Conservation (phyloP, 2,113 vertebrate genomes). For the Catagonus wagneri region DNA sequence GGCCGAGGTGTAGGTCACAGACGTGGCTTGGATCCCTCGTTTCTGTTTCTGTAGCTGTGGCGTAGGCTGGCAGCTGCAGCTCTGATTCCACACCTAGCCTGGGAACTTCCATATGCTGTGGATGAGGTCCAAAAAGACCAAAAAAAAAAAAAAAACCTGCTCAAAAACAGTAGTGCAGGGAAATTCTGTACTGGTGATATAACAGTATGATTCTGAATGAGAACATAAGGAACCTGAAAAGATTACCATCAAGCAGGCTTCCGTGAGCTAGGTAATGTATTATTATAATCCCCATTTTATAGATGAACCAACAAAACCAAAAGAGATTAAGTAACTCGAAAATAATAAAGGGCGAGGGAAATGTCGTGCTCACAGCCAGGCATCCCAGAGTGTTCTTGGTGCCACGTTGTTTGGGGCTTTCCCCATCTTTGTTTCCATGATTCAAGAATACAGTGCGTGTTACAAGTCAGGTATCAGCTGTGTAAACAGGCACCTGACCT, state of each 20-base stretch:
- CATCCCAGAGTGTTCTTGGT: neutral
- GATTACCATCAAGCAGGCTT: neutral
- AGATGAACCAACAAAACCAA: slow-evolving; percentile 3
- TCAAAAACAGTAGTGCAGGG: neutral
- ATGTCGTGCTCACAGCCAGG: neutral
- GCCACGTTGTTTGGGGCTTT: neutral
- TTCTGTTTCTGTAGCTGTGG: too few relatives aligned
- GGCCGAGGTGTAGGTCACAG: too few relatives aligned
- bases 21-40: too few relatives aligned
- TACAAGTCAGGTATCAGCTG: neutral
- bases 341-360: neutral
- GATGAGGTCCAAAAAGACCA: too few relatives aligned
- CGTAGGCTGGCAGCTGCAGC: too few relatives aligned
- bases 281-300: slow-evolving; percentile 35
- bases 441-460: neutral
- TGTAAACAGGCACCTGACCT: neutral
- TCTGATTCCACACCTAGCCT: too few relatives aligned
- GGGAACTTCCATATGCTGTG: too few relatives aligned
- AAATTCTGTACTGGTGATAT: neutral
- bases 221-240: slow-evolving; percentile 9
- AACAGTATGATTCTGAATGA: slow-evolving; percentile 47
- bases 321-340: slow-evolving; percentile 42
- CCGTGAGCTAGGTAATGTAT: neutral
- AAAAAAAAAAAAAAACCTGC: too few relatives aligned
- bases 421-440: slow-evolving; percentile 24